phyloP scores from a whole-genome alignment of 2,113 vertebrate genomes.

The Paraplagusia blochii region DNA sequence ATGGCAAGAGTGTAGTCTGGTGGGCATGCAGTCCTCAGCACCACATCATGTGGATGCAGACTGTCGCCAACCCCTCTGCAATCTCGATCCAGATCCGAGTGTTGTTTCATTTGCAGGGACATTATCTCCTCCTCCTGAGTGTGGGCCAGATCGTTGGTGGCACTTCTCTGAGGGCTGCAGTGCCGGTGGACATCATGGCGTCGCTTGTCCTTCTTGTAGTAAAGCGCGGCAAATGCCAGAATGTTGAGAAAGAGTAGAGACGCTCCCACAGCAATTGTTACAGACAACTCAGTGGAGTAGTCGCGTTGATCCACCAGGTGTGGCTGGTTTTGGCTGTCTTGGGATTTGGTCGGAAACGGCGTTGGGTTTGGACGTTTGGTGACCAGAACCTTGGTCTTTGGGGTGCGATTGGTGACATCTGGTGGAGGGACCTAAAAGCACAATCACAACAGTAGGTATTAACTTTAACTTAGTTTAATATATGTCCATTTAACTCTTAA shows the following conservation, averaged over 20 bases:
- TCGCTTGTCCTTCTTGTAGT: conserved; percentile 99
- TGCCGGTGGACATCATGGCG: conserved; percentile 93
- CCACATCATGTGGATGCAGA: conserved; percentile 94
- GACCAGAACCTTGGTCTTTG: conserved; percentile 84
- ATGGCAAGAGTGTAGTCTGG: conserved; percentile 99
- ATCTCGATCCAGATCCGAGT: conserved; percentile 95
- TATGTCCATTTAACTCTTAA: too few species aligned
- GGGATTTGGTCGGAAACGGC: conserved; percentile 90
- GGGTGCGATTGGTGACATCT: conserved; percentile 89
- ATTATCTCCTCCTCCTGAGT: conserved; percentile 99
- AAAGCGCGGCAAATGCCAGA: conserved; percentile 93
- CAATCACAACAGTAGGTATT: not conserved
- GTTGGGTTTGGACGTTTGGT: conserved; percentile 85
- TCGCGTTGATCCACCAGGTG: conserved; percentile 96
- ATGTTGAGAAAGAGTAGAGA: conserved; percentile 98
- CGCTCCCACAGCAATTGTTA: conserved; percentile 96
- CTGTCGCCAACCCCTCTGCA: conserved; percentile 81
- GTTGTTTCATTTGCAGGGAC: conserved; percentile 99
- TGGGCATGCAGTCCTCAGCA: conserved; percentile 96
- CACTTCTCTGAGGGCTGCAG: conserved; percentile 92
- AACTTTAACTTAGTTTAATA: too few species aligned
- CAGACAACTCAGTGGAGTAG: conserved; percentile 96
- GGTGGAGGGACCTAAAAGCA: conserved; percentile 82
- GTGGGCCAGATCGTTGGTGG: conserved; percentile 92
- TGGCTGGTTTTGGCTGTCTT: conserved; percentile 91